Evolutionary conservation across 2,888 invertebrate genomes (phyloP).

Genomic region (Diogma glabrata): DNA sequence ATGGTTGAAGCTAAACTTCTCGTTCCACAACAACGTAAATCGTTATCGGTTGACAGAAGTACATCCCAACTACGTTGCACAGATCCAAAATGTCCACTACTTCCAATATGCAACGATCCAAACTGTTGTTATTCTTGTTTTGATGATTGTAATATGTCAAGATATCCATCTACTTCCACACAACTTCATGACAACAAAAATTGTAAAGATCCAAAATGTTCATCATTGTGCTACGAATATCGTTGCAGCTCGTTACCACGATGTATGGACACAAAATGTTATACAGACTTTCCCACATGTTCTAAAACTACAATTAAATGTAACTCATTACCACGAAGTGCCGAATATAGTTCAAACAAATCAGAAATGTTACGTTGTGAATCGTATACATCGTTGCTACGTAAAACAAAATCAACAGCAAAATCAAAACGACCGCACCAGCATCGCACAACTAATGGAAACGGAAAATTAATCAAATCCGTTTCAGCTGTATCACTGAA

Average conservation of each 20-base stretch:
- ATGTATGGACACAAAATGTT: slow-evolving; percentile 36
- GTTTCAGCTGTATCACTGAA: slow-evolving; percentile 50
- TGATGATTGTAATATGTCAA: not conserved
- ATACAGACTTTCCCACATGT: slow-evolving; percentile 5
- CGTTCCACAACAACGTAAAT: slow-evolving; percentile 28
- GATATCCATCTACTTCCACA: slow-evolving; percentile 22
- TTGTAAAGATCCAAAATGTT: slow-evolving; percentile 12
- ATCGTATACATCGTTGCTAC: slow-evolving; percentile 29
- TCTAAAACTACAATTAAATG: slow-evolving; percentile 34
- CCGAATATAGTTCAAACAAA: slow-evolving; percentile 34
- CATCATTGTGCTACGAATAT: slow-evolving; percentile 31
- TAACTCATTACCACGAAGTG: slow-evolving; percentile 39
- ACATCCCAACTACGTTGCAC: slow-evolving; percentile 32
- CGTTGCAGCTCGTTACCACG: slow-evolving; percentile 31
- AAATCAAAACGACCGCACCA: not conserved
- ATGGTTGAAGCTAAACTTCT: slow-evolving; percentile 27
- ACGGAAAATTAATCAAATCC: slow-evolving; percentile 36
- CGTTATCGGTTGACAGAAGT: slow-evolving; percentile 33
- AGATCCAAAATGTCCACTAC: slow-evolving; percentile 34
- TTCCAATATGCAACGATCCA: slow-evolving; percentile 36
- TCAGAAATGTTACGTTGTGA: slow-evolving; percentile 30
- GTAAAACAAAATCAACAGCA: slow-evolving; percentile 11
- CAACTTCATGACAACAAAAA: slow-evolving; percentile 9
- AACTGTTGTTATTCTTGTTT: slow-evolving; percentile 30
- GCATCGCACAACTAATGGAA: slow-evolving; percentile 17